phyloP scores from a whole-genome alignment of 2,113 vertebrate species.

The Carassius gibelio region DNA sequence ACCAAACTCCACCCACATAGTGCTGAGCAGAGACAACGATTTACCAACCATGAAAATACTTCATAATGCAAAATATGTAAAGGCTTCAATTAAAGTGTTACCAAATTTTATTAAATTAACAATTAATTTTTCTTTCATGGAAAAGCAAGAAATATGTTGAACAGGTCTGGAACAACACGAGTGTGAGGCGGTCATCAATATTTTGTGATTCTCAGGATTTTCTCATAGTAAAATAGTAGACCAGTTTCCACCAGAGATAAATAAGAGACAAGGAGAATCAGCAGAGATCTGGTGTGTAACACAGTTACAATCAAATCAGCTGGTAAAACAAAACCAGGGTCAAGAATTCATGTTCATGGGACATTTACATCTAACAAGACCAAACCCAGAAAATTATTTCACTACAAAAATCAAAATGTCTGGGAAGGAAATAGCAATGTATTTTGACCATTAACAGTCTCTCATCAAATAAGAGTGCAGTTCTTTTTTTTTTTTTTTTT shows the following conservation, averaged over 20 bases:
- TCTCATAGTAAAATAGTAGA: not conserved
- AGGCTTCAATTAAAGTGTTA: no score
- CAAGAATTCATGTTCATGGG: conserved; percentile 16
- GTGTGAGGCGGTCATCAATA: no score
- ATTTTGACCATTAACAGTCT: conserved; percentile 24
- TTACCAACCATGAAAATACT: no score
- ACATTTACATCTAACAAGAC: not conserved
- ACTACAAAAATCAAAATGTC: not conserved
- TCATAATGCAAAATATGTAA: no score
- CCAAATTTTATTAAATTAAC: no score
- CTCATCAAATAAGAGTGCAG: not conserved
- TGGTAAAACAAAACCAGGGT: conserved; percentile 9
- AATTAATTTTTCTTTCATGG: no score
- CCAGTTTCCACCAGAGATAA: conserved; percentile 23
- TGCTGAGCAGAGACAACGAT: no score
- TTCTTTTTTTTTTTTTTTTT: not conserved
- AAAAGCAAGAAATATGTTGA: no score
- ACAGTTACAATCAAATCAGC: conserved; percentile 14
- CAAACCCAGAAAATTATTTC: not conserved
- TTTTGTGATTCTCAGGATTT: conserved; percentile 5
- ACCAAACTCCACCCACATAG: no score
- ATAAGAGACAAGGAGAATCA: not conserved
- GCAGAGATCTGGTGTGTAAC: conserved; percentile 9
- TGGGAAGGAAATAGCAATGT: conserved; percentile 26
- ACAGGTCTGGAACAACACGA: no score